Evolutionary conservation across 2,797 vertebrate genomes (phyloP).

Genomic region (Rhynchotus rufescens): DNA sequence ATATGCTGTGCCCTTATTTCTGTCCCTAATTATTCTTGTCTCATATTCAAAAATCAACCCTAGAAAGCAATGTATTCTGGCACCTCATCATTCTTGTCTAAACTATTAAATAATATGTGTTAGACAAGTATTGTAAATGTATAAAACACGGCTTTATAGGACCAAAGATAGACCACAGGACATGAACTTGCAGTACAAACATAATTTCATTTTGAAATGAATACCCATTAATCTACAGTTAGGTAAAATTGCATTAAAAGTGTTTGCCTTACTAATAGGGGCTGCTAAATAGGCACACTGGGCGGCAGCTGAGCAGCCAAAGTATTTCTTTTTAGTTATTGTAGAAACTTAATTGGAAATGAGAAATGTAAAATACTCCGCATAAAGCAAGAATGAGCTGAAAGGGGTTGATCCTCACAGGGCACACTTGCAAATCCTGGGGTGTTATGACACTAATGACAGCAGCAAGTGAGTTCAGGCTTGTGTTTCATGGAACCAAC

Average conservation of each 20-base stretch:
- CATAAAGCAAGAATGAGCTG: neutral
- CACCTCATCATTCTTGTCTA: neutral
- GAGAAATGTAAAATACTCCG: neutral
- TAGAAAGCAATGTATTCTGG: neutral
- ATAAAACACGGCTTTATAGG: neutral
- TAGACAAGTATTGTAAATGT: neutral
- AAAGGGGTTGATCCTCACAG: neutral
- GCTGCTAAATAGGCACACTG: neutral
- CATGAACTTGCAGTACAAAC: neutral
- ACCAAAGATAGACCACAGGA: neutral
- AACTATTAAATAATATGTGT: neutral
- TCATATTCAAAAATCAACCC: neutral
- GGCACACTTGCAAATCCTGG: neutral
- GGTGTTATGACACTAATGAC: neutral
- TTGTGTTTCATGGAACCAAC: neutral
- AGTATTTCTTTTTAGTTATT: neutral
- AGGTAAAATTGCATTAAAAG: neutral
- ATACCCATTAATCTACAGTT: neutral
- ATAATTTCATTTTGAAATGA: neutral
- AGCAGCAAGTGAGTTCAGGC: neutral
- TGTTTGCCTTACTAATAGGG: neutral
- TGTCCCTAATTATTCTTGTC: neutral
- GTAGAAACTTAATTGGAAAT: neutral
- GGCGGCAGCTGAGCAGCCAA: neutral
- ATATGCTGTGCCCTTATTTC: neutral